Evolutionary conservation across 2,113 vertebrate genomes (phyloP), one percentile per base, ranked within the genome.

Genomic region (Sceloporus undulatus): DNA sequence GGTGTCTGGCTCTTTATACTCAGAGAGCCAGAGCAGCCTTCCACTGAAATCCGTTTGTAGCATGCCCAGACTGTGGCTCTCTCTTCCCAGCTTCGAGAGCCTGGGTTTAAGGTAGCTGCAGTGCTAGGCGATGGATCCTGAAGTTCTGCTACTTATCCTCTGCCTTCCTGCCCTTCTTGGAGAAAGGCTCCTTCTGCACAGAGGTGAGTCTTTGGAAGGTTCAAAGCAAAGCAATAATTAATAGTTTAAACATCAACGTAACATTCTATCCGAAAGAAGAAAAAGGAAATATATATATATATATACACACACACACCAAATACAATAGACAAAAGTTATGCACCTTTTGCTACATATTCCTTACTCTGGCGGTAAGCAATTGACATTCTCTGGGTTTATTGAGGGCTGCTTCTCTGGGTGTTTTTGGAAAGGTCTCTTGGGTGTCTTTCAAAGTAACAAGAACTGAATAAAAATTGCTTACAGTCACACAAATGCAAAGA

Each of bases 121-220:
- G 34, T 77, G 9, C 29, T 7, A 16, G 52, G 94, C 95, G 87
- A 97, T 97, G 97, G 91, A 94, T 79, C 87, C 94, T 95, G 74
- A 93, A 91, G 65, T 91, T 0, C 54, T 78, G 80, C 75, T 96
- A 5, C 66, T 90, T 27, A 90, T 97, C 0, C 86, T 96, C 90
- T 93, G 95, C 91, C 93, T 97, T 84, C 91, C 62, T 19, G 34
- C 94, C 0, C 94, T 90, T 11, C 90, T 56, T n/a, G 95, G 92
- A 89, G 95, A 74, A 90, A 91, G 71, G 70, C 0, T 88, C 89
- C 94, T 91, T 73, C 34, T 34, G 34, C 91, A 88, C 82, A 76
- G 76, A 93, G 96, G 97, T 97, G 95, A 97, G 97, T 95, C 1
- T 34, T 23, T 2, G 1, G 19, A 48, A 16, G 21, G 5, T 34